phyloP scores from a whole-genome alignment of 2,113 vertebrate genomes.

The Rhinichthys klamathensis region DNA sequence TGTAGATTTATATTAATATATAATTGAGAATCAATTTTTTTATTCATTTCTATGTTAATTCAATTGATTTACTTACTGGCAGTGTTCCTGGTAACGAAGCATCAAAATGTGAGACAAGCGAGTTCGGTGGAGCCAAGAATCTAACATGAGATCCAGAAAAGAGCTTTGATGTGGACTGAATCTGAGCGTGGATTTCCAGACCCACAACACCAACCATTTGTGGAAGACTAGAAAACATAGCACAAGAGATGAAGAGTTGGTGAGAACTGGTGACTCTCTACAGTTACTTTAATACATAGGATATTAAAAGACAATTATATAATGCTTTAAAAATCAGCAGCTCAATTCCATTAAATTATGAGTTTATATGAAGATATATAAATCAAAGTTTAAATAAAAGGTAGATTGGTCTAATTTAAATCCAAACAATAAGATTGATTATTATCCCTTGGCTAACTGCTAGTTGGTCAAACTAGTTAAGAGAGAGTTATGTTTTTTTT shows the following conservation, averaged over 20 bases:
- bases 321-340: no score
- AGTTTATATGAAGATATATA: no score
- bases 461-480: no score
- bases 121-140: slow-evolving; percentile 93
- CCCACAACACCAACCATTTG: slow-evolving; percentile 89
- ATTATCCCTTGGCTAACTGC: no score
- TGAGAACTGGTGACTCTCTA: not conserved
- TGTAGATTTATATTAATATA: not conserved
- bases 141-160: slow-evolving; percentile 89
- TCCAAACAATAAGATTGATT: no score
- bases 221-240: slow-evolving; percentile 70
- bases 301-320: no score
- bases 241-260: not conserved
- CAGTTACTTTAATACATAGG: no score
- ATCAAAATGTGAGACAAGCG: slow-evolving; percentile 94
- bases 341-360: no score
- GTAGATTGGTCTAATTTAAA: no score
- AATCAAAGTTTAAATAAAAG: no score
- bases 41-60: not conserved
- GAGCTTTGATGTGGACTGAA: slow-evolving; percentile 90
- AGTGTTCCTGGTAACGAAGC: slow-evolving; percentile 96
- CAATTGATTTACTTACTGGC: slow-evolving; percentile 81
- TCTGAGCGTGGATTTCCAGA: slow-evolving; percentile 95
- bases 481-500: no score
- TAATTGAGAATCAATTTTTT: no score